Evolutionary conservation across 2,797 vertebrate species (phyloP), one percentile per base, ranked within the genome.

Genomic region (Pangasius krempfi): DNA sequence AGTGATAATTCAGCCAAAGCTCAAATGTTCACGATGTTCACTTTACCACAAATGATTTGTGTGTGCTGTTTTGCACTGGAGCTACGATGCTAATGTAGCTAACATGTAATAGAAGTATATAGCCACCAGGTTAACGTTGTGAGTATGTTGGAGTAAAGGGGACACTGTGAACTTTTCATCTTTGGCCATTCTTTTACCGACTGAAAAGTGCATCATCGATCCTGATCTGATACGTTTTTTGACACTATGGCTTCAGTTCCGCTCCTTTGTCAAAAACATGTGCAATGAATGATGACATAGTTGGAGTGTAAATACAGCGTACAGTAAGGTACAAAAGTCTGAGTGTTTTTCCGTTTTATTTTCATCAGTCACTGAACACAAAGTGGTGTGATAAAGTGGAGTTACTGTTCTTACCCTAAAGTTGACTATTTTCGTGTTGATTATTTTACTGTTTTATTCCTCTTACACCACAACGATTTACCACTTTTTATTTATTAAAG

Each of bases 221-320:
- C 27, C 60, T 66, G 60, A 50, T 50, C 60, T 66, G 40, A 30
- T n/a, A 10, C 79, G 16, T 60, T 81, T 56, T 66, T 56, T 20
- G 86, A 86, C 60, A 30, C 89, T 94, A 94, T 94, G 93, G 93
- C 93, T 95, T 94, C 58, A 88, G 90, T 92, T 93, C 91, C 91
- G 72, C 83, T 90, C 91, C 76, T 80, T 50, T 89, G 37, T 88
- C 85, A 64, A 68, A 73, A 86, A 88, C 78, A 27, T 44, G 37
- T 85, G 58, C 86, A 82, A 40, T 83, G 64, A 88, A 68, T 78
- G 30, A 73, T 68, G 58, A 91, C n/a, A 7, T 81, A 81, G 83
- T 86, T 72, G 88, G 80, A 90, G 89, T 92, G 89, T 93, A 86
- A 95, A 93, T 91, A 88, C 91, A 93, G 90, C 81, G 91, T 91